A percentile compares a stretch with the other conserved stretches of the same genome.
Evolutionary conservation across 2,113 vertebrate species (phyloP).

Genomic region (Thinocorus orbignyianus): DNA sequence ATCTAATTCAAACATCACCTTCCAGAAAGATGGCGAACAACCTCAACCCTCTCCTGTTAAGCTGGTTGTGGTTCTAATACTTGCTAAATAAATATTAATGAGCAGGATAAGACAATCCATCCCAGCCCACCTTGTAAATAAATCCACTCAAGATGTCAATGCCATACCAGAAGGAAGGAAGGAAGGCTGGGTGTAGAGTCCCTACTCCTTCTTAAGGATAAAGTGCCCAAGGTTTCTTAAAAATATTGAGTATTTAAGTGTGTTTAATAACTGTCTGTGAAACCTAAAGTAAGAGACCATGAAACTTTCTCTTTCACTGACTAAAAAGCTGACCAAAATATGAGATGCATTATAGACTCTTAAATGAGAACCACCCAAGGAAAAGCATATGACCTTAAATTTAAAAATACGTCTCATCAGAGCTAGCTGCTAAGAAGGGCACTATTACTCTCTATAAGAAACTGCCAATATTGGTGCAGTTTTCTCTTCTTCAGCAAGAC

Average conservation of each 20-base stretch:
- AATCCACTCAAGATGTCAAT: rapidly evolving
- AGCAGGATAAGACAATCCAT: background rate
- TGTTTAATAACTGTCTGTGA: background rate
- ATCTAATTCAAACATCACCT: background rate
- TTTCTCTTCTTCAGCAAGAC: background rate
- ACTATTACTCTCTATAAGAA: background rate
- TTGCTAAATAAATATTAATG: background rate
- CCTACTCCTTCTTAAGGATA: background rate
- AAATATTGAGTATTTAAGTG: background rate
- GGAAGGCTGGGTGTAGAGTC: background rate
- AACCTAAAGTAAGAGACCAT: background rate
- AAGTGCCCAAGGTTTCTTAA: background rate
- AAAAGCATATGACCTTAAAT: background rate
- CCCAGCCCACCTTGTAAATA: background rate
- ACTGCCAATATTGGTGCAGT: background rate
- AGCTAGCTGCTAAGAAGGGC: background rate
- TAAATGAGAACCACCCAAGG: background rate
- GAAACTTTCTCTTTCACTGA: background rate
- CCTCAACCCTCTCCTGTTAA: background rate
- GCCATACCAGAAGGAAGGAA: background rate
- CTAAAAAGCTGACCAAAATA: background rate
- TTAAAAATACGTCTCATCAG: background rate
- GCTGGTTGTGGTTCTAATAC: background rate
- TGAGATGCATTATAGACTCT: background rate
- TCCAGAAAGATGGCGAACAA: background rate